These are phyloP conservation scores for Smutsia gigantea DNA, from an alignment of 2,797 vertebrate genomes.

Conservation along the genomic window DNA sequence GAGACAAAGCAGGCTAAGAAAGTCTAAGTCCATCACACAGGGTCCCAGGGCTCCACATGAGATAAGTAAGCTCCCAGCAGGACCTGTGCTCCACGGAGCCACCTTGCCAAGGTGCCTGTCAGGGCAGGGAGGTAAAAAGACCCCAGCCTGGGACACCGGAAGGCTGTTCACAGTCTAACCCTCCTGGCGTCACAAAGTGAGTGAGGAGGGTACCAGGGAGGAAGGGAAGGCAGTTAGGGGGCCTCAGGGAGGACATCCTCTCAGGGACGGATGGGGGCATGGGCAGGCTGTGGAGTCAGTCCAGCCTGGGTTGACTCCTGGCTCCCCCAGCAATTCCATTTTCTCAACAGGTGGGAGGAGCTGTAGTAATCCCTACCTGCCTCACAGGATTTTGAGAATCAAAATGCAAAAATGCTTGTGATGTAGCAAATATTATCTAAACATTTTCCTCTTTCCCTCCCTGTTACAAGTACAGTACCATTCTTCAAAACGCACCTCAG, in stretches of 20 bases:
- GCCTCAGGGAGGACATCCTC: rapidly evolving
- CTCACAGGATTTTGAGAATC: not conserved
- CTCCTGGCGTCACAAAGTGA: not conserved
- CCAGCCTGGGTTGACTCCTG: rapidly evolving
- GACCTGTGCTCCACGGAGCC: not conserved
- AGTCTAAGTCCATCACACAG: rapidly evolving
- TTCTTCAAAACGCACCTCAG: not conserved
- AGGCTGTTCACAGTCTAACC: not conserved
- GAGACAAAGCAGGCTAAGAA: not conserved
- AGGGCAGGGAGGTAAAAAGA: not conserved
- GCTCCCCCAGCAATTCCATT: too few species aligned
- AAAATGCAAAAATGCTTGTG: not conserved
- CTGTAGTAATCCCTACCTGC: not conserved
- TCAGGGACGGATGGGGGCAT: rapidly evolving
- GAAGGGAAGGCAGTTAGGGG: not conserved
- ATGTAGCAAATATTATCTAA: not conserved
- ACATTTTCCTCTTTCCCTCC: not conserved
- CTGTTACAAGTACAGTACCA: not conserved
- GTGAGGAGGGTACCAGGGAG: not conserved
- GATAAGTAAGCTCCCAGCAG: not conserved
- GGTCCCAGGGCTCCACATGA: not conserved
- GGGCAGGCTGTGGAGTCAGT: too few species aligned
- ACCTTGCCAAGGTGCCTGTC: not conserved
- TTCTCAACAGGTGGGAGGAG: not conserved
- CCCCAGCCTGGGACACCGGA: not conserved